Conservation (phyloP, 2,888 invertebrate genomes). For the Drosophila dives region DNA sequence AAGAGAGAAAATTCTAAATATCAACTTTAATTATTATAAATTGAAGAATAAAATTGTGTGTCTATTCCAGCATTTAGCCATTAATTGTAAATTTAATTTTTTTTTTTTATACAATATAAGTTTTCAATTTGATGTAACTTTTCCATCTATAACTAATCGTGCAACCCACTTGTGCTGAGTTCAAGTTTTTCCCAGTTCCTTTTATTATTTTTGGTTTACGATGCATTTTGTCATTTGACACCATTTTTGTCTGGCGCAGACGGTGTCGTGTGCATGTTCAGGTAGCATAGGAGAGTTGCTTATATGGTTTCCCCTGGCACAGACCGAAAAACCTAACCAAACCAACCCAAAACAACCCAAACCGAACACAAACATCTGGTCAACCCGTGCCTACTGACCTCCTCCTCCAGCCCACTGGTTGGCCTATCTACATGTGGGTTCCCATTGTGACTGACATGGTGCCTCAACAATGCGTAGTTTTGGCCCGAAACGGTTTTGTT, state of each 20-base stretch:
- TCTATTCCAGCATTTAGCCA: not conserved
- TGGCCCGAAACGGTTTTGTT: constrained; percentile 58
- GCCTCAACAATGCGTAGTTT: constrained; percentile 52
- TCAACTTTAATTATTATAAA: too few species aligned
- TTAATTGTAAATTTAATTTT: not conserved
- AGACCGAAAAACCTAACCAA: constrained; percentile 41
- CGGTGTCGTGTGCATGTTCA: constrained; percentile 40
- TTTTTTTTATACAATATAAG: too few species aligned
- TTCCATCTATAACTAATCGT: constrained; percentile 22
- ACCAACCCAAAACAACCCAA: constrained; percentile 25
- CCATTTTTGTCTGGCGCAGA: constrained; percentile 68
- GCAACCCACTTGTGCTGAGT: constrained; percentile 40
- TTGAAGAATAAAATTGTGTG: too few species aligned
- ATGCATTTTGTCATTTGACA: constrained; percentile 77
- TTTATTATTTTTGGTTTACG: constrained; percentile 54
- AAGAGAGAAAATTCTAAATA: not conserved
- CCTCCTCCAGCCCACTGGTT: not conserved
- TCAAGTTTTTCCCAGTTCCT: constrained; percentile 46
- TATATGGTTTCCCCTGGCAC: constrained; percentile 70
- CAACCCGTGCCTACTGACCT: constrained; percentile 1
- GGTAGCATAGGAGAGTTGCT: constrained; percentile 48
- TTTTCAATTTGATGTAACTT: not conserved
- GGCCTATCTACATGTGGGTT: constrained; percentile 9
- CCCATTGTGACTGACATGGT: constrained; percentile 52
- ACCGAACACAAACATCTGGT: constrained; percentile 56